Percentiles rank a stretch among this genome's conserved stretches.
These are phyloP conservation scores for Chloroclysta siterata DNA, from an alignment of 2,888 invertebrate genomes.

Conservation along the genomic window DNA sequence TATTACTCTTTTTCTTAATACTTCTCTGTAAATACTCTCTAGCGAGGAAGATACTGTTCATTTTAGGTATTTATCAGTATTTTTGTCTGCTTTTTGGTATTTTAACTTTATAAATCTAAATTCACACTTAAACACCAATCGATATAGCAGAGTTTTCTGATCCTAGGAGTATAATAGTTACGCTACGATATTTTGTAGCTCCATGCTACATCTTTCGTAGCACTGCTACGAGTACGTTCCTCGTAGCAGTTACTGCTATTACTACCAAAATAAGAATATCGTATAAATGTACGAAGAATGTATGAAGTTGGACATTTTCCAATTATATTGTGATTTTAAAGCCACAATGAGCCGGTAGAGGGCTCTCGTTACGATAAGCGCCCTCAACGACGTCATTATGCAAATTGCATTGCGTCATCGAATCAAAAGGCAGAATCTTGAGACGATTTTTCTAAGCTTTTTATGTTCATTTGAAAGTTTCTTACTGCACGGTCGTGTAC, in stretches of 20 bases:
- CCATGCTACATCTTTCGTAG: slow-evolving; percentile 3
- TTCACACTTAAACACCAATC: too few relatives aligned
- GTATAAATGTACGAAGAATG: too few relatives aligned
- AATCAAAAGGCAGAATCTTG: slow-evolving; percentile 19
- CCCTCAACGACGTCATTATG: slow-evolving; percentile 29
- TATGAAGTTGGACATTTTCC: neutral
- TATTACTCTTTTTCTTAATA: too few relatives aligned
- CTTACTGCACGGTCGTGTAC: neutral
- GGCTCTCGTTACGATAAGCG: slow-evolving; percentile 28
- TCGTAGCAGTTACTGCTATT: neutral
- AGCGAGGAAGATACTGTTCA: too few relatives aligned
- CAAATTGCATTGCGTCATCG: slow-evolving; percentile 28
- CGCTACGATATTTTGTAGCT: neutral
- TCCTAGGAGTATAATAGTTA: too few relatives aligned
- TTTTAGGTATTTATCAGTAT: too few relatives aligned
- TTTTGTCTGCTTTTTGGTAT: too few relatives aligned
- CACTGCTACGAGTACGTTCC: slow-evolving; percentile 1
- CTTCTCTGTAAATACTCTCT: too few relatives aligned
- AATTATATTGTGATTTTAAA: slow-evolving; percentile 21
- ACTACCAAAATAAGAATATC: neutral
- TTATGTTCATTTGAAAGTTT: slow-evolving; percentile 6
- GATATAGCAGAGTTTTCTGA: too few relatives aligned
- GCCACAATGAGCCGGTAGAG: slow-evolving; percentile 21
- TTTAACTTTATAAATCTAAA: too few relatives aligned
- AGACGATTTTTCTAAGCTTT: slow-evolving; percentile 4